Conservation (phyloP, 2,797 vertebrate genomes). For the Morus bassanus region DNA sequence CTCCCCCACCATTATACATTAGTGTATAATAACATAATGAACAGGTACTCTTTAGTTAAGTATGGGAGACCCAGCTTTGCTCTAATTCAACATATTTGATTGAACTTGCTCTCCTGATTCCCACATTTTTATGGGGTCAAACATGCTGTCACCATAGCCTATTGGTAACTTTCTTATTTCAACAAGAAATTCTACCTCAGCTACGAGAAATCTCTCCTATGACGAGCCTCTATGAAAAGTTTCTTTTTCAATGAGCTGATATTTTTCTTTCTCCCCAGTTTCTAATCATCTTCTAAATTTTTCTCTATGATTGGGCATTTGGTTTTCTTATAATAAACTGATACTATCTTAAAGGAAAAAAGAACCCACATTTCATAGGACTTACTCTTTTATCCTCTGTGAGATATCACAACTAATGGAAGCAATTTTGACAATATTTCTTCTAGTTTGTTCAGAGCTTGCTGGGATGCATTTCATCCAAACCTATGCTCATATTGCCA, state of each 20-base stretch:
- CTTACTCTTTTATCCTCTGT: not conserved
- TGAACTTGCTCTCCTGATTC: not conserved
- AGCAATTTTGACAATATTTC: not conserved
- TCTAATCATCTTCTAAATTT: not conserved
- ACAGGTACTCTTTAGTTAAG: not conserved
- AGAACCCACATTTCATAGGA: not conserved
- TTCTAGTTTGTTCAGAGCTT: not conserved
- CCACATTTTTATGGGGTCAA: not conserved
- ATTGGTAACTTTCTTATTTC: not conserved
- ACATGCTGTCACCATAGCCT: not conserved
- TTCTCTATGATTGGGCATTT: not conserved
- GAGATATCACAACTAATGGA: not conserved
- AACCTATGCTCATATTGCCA: not conserved
- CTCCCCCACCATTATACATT: fast-evolving
- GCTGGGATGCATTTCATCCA: not conserved
- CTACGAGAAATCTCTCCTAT: not conserved
- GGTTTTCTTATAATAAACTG: not conserved
- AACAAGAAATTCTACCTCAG: not conserved
- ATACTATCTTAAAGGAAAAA: not conserved
- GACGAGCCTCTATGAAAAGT: not conserved
- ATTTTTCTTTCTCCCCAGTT: not conserved
- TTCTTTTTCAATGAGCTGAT: not conserved
- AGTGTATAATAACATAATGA: not conserved
- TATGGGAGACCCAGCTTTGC: not conserved
- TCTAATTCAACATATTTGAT: not conserved